Conservation (phyloP, 2,797 vertebrate species). For the Borostomias antarcticus region DNA sequence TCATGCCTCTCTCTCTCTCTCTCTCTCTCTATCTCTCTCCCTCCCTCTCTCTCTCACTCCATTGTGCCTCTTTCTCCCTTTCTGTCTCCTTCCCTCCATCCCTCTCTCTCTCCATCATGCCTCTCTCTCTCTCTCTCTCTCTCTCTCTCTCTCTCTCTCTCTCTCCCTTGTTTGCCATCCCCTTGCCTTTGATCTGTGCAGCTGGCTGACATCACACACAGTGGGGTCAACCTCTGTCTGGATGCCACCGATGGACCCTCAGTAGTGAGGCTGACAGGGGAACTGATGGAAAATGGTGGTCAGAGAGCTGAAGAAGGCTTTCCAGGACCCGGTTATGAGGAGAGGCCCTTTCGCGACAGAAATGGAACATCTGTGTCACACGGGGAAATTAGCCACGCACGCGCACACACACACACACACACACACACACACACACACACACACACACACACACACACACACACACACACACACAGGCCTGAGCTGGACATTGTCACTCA, state of each 20-base stretch:
- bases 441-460: background rate
- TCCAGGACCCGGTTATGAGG: conserved; percentile 19
- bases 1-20: background rate
- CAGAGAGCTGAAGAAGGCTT: conserved; percentile 4
- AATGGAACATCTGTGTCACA: conserved; percentile 26
- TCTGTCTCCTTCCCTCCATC: background rate
- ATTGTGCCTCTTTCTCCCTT: background rate
- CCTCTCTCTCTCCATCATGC: conserved; percentile 9
- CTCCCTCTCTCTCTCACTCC: background rate
- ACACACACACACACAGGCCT: background rate
- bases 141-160: conserved; percentile 23
- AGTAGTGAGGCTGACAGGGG: background rate
- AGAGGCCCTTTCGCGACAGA: too few relatives aligned
- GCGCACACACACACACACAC: too few relatives aligned
- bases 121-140: conserved; percentile 28
- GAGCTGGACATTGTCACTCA: conserved; percentile 20
- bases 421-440: too few relatives aligned
- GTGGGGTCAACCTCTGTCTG: background rate
- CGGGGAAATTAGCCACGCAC: conserved; percentile 34
- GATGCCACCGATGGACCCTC: conserved; percentile 18
- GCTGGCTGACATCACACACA: conserved; percentile 13
- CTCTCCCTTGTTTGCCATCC: conserved; percentile 21
- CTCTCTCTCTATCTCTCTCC: background rate
- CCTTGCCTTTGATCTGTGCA: conserved; percentile 27
- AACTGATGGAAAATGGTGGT: background rate